phyloP scores from a whole-genome alignment of 2,797 vertebrate genomes.

The Syngnathus rostellatus region DNA sequence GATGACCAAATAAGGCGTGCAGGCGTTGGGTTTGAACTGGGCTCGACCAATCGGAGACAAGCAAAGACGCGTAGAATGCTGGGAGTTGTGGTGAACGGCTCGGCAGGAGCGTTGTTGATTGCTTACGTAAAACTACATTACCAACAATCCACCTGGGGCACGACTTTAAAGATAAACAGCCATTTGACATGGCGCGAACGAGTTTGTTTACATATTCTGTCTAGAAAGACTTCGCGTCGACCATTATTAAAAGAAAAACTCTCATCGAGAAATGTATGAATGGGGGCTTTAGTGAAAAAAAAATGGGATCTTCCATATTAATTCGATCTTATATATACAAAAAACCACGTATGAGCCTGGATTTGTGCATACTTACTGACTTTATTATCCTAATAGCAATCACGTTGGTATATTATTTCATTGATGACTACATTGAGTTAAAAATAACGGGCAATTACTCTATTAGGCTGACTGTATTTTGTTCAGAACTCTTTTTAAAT shows the following conservation, averaged over 20 bases:
- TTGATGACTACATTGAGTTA: too few relatives aligned
- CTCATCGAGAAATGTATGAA: not conserved
- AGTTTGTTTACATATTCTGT: conserved; percentile 64
- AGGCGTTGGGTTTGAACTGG: conserved; percentile 60
- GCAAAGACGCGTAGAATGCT: conserved; percentile 35
- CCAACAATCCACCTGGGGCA: conserved; percentile 34
- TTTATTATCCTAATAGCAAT: too few relatives aligned
- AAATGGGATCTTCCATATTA: too few relatives aligned
- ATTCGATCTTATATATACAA: not conserved
- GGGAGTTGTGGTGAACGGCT: conserved; percentile 50
- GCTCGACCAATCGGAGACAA: conserved; percentile 53
- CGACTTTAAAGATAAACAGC: conserved; percentile 39
- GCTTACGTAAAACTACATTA: conserved; percentile 31
- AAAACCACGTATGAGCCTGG: not conserved
- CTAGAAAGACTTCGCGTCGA: conserved; percentile 10
- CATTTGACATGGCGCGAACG: conserved; percentile 62
- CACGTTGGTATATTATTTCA: too few relatives aligned
- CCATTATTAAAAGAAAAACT: not conserved
- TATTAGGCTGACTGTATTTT: not conserved
- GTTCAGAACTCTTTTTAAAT: not conserved
- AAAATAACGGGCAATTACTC: not conserved
- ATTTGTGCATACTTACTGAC: not conserved
- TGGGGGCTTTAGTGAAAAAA: too few relatives aligned
- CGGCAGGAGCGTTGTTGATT: not conserved
- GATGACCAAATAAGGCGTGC: conserved; percentile 66